A percentile compares a stretch with the other conserved stretches of the same genome.
phyloP scores from a whole-genome alignment of 2,888 invertebrate species.

The Elmis aenea region DNA sequence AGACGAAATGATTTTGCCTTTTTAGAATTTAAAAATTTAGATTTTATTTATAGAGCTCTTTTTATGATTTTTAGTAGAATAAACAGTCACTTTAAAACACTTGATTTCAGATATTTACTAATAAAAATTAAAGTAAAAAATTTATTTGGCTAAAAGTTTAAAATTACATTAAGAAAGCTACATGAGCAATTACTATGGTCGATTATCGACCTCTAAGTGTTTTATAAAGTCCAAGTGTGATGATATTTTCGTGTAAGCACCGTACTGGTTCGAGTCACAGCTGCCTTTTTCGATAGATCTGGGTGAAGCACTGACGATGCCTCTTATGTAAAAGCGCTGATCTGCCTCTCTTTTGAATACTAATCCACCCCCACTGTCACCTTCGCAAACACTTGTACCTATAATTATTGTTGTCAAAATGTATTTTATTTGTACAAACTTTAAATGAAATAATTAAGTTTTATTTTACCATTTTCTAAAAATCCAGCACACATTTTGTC shows the following conservation, averaged over 20 bases:
- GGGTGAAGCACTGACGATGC: conserved; percentile 46
- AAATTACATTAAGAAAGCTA: too few relatives aligned
- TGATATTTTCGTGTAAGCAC: conserved; percentile 41
- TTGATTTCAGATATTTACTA: too few relatives aligned
- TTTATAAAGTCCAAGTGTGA: conserved; percentile 28
- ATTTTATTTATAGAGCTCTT: too few relatives aligned
- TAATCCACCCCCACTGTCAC: conserved; percentile 48
- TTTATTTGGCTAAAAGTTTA: too few relatives aligned
- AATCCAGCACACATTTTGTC: conserved; percentile 40
- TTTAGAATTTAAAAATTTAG: too few relatives aligned
- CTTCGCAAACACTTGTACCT: conserved; percentile 46
- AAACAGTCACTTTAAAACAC: too few relatives aligned
- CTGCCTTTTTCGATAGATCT: conserved; percentile 16
- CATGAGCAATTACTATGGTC: too few relatives aligned
- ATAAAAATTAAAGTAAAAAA: too few relatives aligned
- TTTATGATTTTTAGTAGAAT: too few relatives aligned
- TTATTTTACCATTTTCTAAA: conserved; percentile 3
- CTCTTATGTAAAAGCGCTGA: conserved; percentile 43
- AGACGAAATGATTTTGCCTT: too few relatives aligned
- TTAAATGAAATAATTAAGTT: not conserved
- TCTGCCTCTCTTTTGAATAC: conserved; percentile 33
- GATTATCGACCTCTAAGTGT: conserved; percentile 16
- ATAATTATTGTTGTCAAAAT: conserved; percentile 7
- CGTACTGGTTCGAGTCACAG: conserved; percentile 39
- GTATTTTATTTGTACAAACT: not conserved